phyloP scores from a whole-genome alignment of 2,113 vertebrate species.

The Opisthocomus hoazin region DNA sequence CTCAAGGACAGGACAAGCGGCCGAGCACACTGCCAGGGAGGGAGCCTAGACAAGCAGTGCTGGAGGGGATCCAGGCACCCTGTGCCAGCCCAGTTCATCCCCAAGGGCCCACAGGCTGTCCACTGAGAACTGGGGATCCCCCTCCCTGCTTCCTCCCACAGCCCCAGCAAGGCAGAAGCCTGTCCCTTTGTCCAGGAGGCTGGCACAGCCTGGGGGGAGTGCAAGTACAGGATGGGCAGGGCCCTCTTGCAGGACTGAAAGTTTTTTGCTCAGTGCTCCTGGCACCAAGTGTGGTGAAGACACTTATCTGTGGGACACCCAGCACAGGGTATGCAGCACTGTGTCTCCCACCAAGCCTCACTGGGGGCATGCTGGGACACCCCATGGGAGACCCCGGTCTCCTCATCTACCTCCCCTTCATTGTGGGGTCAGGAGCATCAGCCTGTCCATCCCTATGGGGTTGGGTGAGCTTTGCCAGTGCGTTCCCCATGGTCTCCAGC shows the following conservation, averaged over 20 bases:
- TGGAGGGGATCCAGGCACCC: neutral
- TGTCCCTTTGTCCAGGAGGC: too few relatives aligned
- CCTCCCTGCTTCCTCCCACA: neutral
- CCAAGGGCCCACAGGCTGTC: neutral
- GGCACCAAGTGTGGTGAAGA: neutral
- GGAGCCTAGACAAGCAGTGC: neutral
- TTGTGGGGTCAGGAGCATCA: neutral
- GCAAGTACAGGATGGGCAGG: neutral
- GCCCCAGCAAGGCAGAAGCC: too few relatives aligned
- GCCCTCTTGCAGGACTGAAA: neutral
- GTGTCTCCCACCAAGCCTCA: neutral
- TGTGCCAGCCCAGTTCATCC: neutral
- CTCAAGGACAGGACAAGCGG: neutral
- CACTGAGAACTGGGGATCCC: neutral
- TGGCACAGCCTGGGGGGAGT: too few relatives aligned
- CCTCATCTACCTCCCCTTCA: neutral
- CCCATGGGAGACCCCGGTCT: neutral
- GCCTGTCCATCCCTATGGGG: too few relatives aligned
- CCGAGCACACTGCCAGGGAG: neutral
- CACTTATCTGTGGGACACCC: neutral
- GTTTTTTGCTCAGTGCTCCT: neutral
- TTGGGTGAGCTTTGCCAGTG: neutral
- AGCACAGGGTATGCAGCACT: neutral
- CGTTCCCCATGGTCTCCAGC: neutral
- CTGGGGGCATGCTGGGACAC: neutral